These are phyloP conservation scores for Hofmannophila pseudospretella DNA, from an alignment of 2,888 invertebrate genomes.

Conservation along the genomic window DNA sequence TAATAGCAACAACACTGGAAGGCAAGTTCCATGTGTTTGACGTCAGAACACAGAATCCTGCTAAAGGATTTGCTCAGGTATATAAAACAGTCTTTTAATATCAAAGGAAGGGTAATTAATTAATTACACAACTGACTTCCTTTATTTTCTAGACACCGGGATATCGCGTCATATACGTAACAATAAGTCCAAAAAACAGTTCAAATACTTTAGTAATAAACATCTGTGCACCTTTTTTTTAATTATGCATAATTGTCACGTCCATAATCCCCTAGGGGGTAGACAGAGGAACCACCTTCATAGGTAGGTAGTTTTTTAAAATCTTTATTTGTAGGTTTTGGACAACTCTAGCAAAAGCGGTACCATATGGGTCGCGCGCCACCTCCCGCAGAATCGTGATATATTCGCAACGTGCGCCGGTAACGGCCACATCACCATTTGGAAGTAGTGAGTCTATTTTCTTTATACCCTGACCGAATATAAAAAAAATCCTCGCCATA, in stretches of 20 bases:
- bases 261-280: too few relatives aligned
- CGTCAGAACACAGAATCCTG: slow-evolving; percentile 90
- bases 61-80: slow-evolving; percentile 88
- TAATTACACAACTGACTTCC: neutral
- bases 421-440: slow-evolving; percentile 92
- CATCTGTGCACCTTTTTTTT: too few relatives aligned
- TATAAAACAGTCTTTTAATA: slow-evolving; percentile 18
- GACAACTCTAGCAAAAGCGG: slow-evolving; percentile 76
- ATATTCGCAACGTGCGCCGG: slow-evolving; percentile 95
- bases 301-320: too few relatives aligned
- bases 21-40: slow-evolving; percentile 94
- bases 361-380: slow-evolving; percentile 92
- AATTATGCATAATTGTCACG: too few relatives aligned
- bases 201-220: too few relatives aligned
- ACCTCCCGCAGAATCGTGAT: slow-evolving; percentile 96
- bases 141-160: too few relatives aligned
- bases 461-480: too few relatives aligned
- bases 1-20: slow-evolving; percentile 93
- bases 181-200: too few relatives aligned
- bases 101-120: neutral
- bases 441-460: slow-evolving; percentile 95
- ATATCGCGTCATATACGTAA: too few relatives aligned
- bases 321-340: too few relatives aligned
- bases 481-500: too few relatives aligned
- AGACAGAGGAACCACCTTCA: too few relatives aligned